phyloP scores from a whole-genome alignment of 2,888 invertebrate species.

The Heliconius ismenius region DNA sequence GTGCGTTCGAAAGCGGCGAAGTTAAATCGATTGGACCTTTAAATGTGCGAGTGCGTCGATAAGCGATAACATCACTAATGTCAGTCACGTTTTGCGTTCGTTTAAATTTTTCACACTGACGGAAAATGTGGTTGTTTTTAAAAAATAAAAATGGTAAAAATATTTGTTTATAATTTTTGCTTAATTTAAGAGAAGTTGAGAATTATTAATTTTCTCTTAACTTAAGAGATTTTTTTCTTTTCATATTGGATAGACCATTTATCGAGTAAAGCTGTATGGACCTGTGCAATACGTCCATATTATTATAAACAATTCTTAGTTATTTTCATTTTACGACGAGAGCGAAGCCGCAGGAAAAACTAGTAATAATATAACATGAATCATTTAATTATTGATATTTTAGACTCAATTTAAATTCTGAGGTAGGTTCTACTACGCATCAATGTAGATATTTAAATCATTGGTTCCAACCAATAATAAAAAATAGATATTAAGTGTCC shows the following conservation, averaged over 20 bases:
- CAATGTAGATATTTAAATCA: neutral
- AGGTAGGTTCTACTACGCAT: neutral
- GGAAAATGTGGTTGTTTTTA: slow-evolving; percentile 45
- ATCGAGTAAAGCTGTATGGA: neutral
- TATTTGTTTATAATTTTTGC: neutral
- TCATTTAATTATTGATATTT: too few species aligned
- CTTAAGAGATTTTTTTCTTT: too few species aligned
- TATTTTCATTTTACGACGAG: neutral
- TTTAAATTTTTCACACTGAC: slow-evolving; percentile 65
- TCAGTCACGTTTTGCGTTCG: slow-evolving; percentile 62
- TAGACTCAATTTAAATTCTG: neutral
- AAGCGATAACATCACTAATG: slow-evolving; percentile 60
- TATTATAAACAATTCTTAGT: neutral
- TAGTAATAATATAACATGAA: too few species aligned
- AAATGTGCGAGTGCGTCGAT: slow-evolving; percentile 64
- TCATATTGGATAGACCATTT: neutral
- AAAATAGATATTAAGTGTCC: neutral
- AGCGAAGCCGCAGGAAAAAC: neutral
- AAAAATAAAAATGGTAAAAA: slow-evolving; percentile 21
- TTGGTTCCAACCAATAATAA: neutral
- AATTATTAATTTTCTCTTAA: too few species aligned
- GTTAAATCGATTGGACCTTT: slow-evolving; percentile 74
- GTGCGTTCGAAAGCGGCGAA: slow-evolving; percentile 65
- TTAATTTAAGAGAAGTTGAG: slow-evolving; percentile 13
- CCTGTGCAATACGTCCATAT: too few species aligned